Conservation (phyloP, 2,888 invertebrate genomes). For the Liopterus haemorrhoidalis region DNA sequence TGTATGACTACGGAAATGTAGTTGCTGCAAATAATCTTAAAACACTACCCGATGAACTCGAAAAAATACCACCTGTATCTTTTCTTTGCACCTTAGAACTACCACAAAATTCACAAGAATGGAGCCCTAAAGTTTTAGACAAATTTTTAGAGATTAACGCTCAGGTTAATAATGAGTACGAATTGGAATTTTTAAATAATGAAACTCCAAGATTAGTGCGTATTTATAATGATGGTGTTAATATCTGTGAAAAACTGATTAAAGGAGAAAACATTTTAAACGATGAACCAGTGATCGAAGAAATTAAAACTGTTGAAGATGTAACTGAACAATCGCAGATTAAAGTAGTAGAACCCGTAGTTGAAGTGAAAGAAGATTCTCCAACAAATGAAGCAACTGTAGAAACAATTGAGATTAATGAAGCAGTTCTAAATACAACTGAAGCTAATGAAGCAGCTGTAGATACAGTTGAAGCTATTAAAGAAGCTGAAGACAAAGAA, state of each 20-base stretch:
- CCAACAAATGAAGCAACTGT: not conserved
- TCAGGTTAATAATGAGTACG: constrained; percentile 35
- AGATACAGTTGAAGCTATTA: constrained; percentile 6
- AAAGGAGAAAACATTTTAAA: too few species aligned
- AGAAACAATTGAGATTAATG: constrained; percentile 5
- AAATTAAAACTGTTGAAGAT: constrained; percentile 36
- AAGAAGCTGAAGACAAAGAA: too few species aligned
- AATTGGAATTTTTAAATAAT: constrained; percentile 11
- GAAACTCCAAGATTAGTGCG: constrained; percentile 14
- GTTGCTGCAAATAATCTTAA: constrained; percentile 51
- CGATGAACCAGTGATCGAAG: constrained; percentile 29
- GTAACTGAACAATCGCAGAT: too few species aligned
- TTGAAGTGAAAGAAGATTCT: not conserved
- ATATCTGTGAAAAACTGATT: too few species aligned
- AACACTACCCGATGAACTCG: constrained; percentile 50
- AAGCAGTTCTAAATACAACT: constrained; percentile 14
- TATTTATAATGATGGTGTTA: constrained; percentile 12
- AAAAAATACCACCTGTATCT: constrained; percentile 49
- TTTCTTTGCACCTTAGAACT: constrained; percentile 51
- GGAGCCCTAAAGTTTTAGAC: constrained; percentile 42
- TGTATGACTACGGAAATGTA: constrained; percentile 59
- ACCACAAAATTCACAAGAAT: constrained; percentile 42
- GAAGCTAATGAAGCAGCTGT: constrained; percentile 7
- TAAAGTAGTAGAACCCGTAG: constrained; percentile 6
- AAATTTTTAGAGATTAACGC: constrained; percentile 42